Base-by-base conservation (phyloP, 2,113 vertebrate genomes). In the Channa maculata region DNA sequence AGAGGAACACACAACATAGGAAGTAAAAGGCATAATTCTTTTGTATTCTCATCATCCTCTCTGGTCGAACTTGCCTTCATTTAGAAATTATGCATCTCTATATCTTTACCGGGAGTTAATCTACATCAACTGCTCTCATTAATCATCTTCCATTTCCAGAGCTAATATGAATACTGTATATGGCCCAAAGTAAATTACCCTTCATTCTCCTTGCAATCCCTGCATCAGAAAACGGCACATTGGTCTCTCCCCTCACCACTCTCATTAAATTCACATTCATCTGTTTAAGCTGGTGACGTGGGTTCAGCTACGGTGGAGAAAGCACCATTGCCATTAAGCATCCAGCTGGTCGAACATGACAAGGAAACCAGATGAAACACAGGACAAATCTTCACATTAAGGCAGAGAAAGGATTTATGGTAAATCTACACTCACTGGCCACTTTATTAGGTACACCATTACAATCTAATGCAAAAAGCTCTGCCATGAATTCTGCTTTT, bases 231-330 rank as follows among this genome's bases (percentile, higher is more conserved):
- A 80, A 44, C 64, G 45, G 55, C 8, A 5, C 11, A 63, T 24
- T 53, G 48, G 55, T 71, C 33, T 77, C 24, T 65, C 54, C 51
- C 59, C 41, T 57, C 48, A 41, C n/a, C 61, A 65, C 39, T 38
- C 50, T 85, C 73, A 73, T 78, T 75, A 69, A 62, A 63, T 59
- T 60, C 65, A 50, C 70, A 65, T 59, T 6, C 66, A 52, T 77
- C 43, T 41, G 53, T 54, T 60, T 9, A 61, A 34, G 12, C 41
- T 71, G 43, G 75, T 79, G 38, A 65, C 77, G 72, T 41, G 63
- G 53, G 33, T 82, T 67, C 59, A 65, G 78, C 64, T 61, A 3
- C 70, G 61, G 50, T 2, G 37, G 34, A 77, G 76, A 68, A 75
- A 49, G 5, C 54, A 14, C 50, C 61, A 44, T 13, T 8, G 60